These are phyloP conservation scores for Huso huso DNA, from an alignment of 2,797 vertebrate genomes.

Conservation along the genomic window DNA sequence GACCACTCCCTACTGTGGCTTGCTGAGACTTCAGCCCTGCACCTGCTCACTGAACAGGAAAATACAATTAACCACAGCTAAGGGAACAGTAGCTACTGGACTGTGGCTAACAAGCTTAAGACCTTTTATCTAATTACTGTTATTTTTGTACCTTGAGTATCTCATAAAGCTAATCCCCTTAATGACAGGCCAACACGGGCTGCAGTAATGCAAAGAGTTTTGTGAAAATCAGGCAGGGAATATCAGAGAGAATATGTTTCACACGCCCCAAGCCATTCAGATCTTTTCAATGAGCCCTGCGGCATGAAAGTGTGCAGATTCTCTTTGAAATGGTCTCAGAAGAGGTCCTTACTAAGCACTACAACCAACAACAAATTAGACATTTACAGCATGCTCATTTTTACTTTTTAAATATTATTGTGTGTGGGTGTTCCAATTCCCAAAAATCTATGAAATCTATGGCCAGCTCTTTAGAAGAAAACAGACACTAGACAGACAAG, in stretches of 20 bases:
- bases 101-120: conserved; percentile 53
- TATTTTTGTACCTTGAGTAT: conserved; percentile 41
- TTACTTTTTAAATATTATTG: no score
- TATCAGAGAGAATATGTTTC: not conserved
- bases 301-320: no score
- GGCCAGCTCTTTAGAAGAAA: no score
- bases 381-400: no score
- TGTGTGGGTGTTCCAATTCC: no score
- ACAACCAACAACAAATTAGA: no score
- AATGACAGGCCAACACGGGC: conserved; percentile 39
- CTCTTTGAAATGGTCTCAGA: no score
- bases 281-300: no score
- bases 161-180: conserved; percentile 51
- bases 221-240: conserved; percentile 1
- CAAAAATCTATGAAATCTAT: no score
- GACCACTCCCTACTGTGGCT: conserved; percentile 43
- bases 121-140: conserved; percentile 62
- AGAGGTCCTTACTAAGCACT: no score
- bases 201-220: conserved; percentile 15
- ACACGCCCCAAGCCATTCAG: not conserved
- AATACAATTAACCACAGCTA: conserved; percentile 79
- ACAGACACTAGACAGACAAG: no score
- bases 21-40: conserved; percentile 34
- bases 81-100: conserved; percentile 48
- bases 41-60: conserved; percentile 58